Base-by-base conservation (phyloP, 1,140 invertebrate genomes). In the Eubasilissa regina region DNA sequence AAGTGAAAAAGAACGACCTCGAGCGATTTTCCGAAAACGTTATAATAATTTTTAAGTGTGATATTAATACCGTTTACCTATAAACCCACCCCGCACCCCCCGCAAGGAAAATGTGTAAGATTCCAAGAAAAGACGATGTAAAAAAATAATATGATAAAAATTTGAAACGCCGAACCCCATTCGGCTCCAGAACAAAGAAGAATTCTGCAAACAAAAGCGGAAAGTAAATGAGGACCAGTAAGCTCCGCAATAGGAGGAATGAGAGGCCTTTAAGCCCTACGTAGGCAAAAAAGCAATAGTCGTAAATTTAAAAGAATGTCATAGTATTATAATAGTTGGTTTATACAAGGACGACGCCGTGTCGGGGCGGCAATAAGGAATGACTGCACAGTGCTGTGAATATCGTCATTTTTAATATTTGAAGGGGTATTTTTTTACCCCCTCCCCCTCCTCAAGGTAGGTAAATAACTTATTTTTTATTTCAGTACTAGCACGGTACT, bases 211-310 rank as follows among this genome's bases (percentile, higher is more conserved):
- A 64, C 60, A 64, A 64, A 25, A 64, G 60, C 60, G 35, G 60
- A 64, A 64, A 64, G 60, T 64, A 64, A 64, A 64, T 64, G 60
- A 64, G 35, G 35, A 64, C 35, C 60, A 64, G 60, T 64, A 64
- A 64, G 60, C 60, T 11, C 7, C 35, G 60, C 21, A 64, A 64
- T 64, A 35, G 60, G 19, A 64, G 17, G 21, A 62, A 62, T 62
- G 25, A 35, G 58, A 35, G 60, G 12, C 35, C 19, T 13, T 43
- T n/a, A 25, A 64, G 60, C 35, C 60, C 35, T 43, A 64, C 60
- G 60, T 64, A 64, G 35, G 60, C 60, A 64, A 64, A 64, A 64
- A 25, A 4, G 25, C 60, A 25, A 43, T 64, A 64, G 60, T 35
- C 60, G 19, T 64, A 64, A 64, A 64, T 64, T 64, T 25, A 43